Evolutionary conservation across 2,113 vertebrate species (phyloP).

Genomic region (Caracal caracal): DNA sequence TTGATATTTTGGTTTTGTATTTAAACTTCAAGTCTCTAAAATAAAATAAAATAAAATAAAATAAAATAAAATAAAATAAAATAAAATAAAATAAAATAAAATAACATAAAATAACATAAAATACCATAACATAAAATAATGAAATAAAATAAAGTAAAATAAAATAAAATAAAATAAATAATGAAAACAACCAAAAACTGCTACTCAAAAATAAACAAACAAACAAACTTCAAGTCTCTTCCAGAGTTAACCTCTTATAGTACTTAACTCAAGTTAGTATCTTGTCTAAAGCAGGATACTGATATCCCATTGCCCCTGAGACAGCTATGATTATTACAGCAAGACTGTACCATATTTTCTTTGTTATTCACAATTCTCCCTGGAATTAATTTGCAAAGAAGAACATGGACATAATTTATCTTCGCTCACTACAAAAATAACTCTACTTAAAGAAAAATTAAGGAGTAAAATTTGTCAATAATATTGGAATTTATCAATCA

Average conservation of each 20-base stretch:
- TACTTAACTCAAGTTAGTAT: not conserved
- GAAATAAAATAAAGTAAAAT: too few species aligned
- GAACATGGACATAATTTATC: not conserved
- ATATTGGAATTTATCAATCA: not conserved
- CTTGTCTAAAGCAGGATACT: not conserved
- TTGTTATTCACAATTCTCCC: slow-evolving; percentile 5
- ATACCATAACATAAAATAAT: too few species aligned
- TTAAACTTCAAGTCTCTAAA: not conserved
- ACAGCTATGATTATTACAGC: not conserved
- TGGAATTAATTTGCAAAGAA: slow-evolving; percentile 40
- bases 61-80: too few species aligned
- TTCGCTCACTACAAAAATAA: slow-evolving; percentile 17
- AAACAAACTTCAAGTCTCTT: not conserved
- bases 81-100: too few species aligned
- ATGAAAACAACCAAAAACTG: not conserved
- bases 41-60: not conserved
- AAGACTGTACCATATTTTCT: not conserved
- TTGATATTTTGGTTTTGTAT: not conserved
- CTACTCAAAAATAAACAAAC: not conserved
- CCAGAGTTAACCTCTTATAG: not conserved
- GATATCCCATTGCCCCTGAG: not conserved
- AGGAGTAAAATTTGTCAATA: slow-evolving; percentile 28
- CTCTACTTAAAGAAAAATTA: slow-evolving; percentile 26
- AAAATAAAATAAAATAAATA: not conserved
- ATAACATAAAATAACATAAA: too few species aligned